These are phyloP conservation scores for Diprion similis DNA, from an alignment of 1,140 invertebrate genomes.

Conservation along the genomic window DNA sequence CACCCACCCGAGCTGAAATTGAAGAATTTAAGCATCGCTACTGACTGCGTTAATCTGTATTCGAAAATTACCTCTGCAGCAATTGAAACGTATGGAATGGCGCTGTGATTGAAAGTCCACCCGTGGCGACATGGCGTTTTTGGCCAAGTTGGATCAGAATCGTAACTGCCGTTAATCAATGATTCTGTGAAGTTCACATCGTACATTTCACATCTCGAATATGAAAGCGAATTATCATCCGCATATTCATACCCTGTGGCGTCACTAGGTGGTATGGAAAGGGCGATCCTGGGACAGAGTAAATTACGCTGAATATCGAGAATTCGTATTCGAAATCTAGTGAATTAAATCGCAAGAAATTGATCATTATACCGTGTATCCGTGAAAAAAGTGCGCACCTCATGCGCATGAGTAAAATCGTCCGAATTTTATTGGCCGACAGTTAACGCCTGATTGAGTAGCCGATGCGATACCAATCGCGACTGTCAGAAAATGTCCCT, in stretches of 20 bases:
- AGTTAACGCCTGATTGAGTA: too few species aligned
- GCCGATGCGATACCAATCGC: too few species aligned
- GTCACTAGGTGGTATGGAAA: conserved; percentile 63
- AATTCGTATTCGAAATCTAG: too few species aligned
- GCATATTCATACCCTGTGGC: background rate
- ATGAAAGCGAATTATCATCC: conserved; percentile 56
- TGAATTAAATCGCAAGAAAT: too few species aligned
- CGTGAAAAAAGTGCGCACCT: too few species aligned
- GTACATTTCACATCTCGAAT: conserved; percentile 69
- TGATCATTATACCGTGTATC: too few species aligned
- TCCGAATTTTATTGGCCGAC: too few species aligned
- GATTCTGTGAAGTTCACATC: conserved; percentile 68
- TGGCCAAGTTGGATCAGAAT: conserved; percentile 69
- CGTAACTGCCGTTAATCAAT: conserved; percentile 56
- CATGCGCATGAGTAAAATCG: too few species aligned
- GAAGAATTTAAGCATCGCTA: background rate
- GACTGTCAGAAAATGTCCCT: too few species aligned
- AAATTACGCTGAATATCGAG: background rate
- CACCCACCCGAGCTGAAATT: conserved; percentile 74
- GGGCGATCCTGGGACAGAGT: conserved; percentile 56
- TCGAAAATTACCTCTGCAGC: conserved; percentile 67
- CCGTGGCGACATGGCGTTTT: conserved; percentile 64
- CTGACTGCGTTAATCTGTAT: too few species aligned
- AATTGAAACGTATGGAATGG: conserved; percentile 74
- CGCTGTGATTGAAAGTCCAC: conserved; percentile 73